A percentile compares a stretch with the other conserved stretches of the same genome.
These are phyloP conservation scores for Anthophora plumipes DNA, from an alignment of 2,888 invertebrate species.

Conservation along the genomic window DNA sequence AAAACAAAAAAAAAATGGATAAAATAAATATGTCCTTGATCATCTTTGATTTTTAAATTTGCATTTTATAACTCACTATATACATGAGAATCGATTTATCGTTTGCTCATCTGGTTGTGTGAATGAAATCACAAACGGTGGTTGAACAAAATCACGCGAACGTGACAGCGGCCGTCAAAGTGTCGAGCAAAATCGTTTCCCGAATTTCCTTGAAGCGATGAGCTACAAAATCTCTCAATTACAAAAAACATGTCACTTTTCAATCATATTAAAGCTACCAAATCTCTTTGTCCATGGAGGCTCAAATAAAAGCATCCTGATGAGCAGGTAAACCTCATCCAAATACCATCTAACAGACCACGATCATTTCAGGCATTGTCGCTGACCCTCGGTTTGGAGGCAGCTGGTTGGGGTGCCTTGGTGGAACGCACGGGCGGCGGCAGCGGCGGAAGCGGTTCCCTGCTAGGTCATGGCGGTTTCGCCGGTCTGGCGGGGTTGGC, in stretches of 20 bases:
- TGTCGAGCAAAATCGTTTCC: too few relatives aligned
- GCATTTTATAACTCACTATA: too few relatives aligned
- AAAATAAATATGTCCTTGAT: too few relatives aligned
- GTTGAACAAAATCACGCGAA: too few relatives aligned
- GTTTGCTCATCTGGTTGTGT: too few relatives aligned
- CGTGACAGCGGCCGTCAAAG: too few relatives aligned
- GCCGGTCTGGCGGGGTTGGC: constrained; percentile 81
- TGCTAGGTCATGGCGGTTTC: constrained; percentile 77
- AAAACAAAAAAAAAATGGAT: too few relatives aligned
- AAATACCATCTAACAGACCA: constrained; percentile 22
- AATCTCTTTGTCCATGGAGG: not conserved
- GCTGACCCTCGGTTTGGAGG: constrained; percentile 83
- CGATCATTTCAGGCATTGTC: constrained; percentile 77
- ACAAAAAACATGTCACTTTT: not conserved
- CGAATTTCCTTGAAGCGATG: too few relatives aligned
- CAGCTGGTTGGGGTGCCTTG: constrained; percentile 85
- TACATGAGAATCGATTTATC: too few relatives aligned
- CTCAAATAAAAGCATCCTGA: not conserved
- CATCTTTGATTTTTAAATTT: too few relatives aligned
- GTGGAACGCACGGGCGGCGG: constrained; percentile 75
- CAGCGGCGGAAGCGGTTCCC: constrained; percentile 79
- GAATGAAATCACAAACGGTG: too few relatives aligned
- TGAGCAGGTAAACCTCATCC: not conserved
- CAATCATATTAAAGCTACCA: not conserved
- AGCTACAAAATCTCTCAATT: not conserved